Conservation (phyloP, 2,113 vertebrate genomes). For the Tauraco erythrolophus region DNA sequence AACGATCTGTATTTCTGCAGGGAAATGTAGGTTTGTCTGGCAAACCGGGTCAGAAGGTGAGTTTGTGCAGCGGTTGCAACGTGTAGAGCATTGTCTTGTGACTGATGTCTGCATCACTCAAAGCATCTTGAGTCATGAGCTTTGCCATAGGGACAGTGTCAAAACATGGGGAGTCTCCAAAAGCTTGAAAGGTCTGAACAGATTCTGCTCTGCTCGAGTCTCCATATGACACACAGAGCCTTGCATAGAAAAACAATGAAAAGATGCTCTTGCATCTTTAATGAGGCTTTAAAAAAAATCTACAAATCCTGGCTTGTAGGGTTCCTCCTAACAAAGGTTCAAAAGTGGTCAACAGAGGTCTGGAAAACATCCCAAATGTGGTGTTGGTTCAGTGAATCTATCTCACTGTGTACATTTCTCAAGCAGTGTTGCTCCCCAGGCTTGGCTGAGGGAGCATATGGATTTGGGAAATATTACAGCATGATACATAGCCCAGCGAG, state of each 20-base stretch:
- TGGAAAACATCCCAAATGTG: neutral
- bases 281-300: neutral
- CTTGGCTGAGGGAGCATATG: neutral
- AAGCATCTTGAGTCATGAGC: neutral
- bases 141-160: neutral
- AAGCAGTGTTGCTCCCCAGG: neutral
- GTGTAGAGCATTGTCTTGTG: accelerated
- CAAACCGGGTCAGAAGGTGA: constrained; percentile 89
- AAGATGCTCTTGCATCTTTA: neutral
- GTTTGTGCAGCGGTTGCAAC: neutral
- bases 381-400: neutral
- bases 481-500: neutral
- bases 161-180: neutral
- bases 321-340: neutral
- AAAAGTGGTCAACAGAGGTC: neutral
- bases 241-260: neutral
- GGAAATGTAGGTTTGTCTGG: constrained; percentile 92
- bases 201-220: neutral
- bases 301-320: neutral
- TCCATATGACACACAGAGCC: neutral
- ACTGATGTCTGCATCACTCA: too few species aligned
- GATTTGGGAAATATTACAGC: neutral
- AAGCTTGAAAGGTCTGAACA: neutral
- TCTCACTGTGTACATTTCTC: neutral
- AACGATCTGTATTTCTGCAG: constrained; percentile 58